Percentiles rank a stretch among this genome's conserved stretches.
Conservation (phyloP, 2,113 vertebrate genomes). For the Crypturellus undulatus region DNA sequence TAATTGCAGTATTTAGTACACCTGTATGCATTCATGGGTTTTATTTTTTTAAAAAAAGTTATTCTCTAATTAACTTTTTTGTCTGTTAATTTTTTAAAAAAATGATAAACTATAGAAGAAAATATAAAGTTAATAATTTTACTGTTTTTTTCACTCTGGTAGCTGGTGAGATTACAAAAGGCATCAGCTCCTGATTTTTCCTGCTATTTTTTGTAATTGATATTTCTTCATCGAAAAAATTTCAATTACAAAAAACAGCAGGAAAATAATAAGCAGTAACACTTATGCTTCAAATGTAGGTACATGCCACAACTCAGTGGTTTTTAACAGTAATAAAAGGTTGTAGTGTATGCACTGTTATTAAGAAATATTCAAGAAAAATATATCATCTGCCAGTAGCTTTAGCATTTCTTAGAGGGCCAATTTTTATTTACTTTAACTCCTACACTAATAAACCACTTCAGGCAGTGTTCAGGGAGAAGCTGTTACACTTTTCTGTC, state of each 20-base stretch:
- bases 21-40: not conserved
- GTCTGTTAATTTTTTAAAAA: not conserved
- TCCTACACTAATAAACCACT: not conserved
- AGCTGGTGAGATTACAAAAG: not conserved
- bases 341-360: not conserved
- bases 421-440: not conserved
- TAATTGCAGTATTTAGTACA: not conserved
- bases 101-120: not conserved
- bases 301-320: not conserved
- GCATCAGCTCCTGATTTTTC: not conserved
- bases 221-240: not conserved
- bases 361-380: not conserved
- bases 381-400: not conserved
- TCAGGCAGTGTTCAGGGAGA: accelerated
- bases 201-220: not conserved
- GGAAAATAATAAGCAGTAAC: not conserved
- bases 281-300: not conserved
- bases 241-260: not conserved
- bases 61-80: not conserved
- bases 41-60: not conserved
- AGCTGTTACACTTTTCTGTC: not conserved
- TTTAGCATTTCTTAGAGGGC: not conserved
- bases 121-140: not conserved
- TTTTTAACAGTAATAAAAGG: not conserved
- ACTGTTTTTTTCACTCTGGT: not conserved